Evolutionary conservation across 30 jellyfish, hydroid and myxozoan genomes (phyloP), one percentile per base, ranked within the genome.

Genomic region (Sanderia malayensis): DNA sequence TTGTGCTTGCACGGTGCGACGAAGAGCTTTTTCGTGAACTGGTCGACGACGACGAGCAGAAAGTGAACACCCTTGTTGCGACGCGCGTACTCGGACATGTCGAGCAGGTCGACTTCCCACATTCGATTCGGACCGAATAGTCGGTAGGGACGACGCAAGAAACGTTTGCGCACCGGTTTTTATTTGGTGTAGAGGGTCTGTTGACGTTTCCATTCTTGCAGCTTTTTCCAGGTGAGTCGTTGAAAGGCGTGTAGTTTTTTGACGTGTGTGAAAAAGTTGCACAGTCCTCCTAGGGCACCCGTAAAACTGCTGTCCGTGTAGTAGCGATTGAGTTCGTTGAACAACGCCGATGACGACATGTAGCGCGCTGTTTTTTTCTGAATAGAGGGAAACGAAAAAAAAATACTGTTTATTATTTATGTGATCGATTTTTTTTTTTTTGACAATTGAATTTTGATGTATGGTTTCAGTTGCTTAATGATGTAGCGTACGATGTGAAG

Each of bases 101-200:
- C 71, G 15, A 26, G 4, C 44, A 59, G n/a, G 25, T 59, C 71
- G 2, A 37, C 71, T 31, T 59, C 71, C 71, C 71, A 59, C 4
- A 59, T 25, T 2, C n/a, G 6, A 26, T 59, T 25, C 2, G 44
- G 45, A 4, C 31, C n/a, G 44, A 13, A 59, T 25, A 59, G 21
- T 59, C 25, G 37, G 8, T 9, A 9, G 4, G 71, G 25, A 3
- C 44, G 19, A 1, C 71, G 71, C 31, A 59, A 11, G 8, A 9
- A 9, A 6, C 6, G 4, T 19, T 26, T 21, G 19, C n/a, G 19
- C 19, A 25, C 71, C 6, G 71, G 41, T 18, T 20, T 59, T 6
- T 25, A 17, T 1, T 26, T 7, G 6, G 26, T 19, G 34, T 20
- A 20, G 31, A 6, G n/a, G 4, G 15, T 20, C 19, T 59, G 41